Conservation (phyloP, 2,888 invertebrate species). For the Drosophila kokeensis region DNA sequence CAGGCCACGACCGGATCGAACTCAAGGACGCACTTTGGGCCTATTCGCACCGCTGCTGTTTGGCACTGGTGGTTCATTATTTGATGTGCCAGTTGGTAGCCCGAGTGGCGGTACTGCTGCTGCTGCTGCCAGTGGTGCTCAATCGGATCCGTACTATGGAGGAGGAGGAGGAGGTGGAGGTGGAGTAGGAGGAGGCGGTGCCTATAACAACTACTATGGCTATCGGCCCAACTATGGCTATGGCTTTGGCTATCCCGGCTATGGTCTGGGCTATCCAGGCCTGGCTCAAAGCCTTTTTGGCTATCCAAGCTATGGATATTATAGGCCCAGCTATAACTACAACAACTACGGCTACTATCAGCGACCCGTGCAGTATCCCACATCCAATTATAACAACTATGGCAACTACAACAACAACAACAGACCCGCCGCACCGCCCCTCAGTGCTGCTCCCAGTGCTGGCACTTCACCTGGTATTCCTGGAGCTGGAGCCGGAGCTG, state of each 20-base stretch:
- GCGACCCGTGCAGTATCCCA: slow-evolving; percentile 52
- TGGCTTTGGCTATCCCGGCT: slow-evolving; percentile 30
- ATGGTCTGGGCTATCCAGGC: slow-evolving; percentile 30
- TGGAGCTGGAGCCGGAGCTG: slow-evolving; percentile 25
- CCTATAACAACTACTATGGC: slow-evolving; percentile 48
- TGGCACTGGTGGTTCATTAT: slow-evolving; percentile 45
- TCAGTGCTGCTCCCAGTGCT: slow-evolving; percentile 10
- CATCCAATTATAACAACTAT: slow-evolving; percentile 44
- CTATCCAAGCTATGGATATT: slow-evolving; percentile 53
- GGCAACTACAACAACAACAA: slow-evolving; percentile 25
- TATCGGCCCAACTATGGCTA: slow-evolving; percentile 38
- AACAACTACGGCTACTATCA: slow-evolving; percentile 63
- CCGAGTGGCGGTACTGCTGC: slow-evolving; percentile 10
- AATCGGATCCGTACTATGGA: slow-evolving; percentile 63
- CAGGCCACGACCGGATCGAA: slow-evolving; percentile 16
- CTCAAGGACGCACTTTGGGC: slow-evolving; percentile 69
- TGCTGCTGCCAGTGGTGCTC: slow-evolving; percentile 43
- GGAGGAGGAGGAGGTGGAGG: slow-evolving; percentile 42
- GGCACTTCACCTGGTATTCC: slow-evolving; percentile 2
- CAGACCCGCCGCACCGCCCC: slow-evolving; percentile 29
- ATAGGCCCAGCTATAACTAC: slow-evolving; percentile 62
- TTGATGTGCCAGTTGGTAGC: slow-evolving; percentile 40
- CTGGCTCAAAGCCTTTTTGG: slow-evolving; percentile 36
- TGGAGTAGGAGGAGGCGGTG: slow-evolving; percentile 20
- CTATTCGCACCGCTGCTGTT: slow-evolving; percentile 60